Conservation (phyloP, 2,888 invertebrate genomes). For the Melanostoma mellinum region DNA sequence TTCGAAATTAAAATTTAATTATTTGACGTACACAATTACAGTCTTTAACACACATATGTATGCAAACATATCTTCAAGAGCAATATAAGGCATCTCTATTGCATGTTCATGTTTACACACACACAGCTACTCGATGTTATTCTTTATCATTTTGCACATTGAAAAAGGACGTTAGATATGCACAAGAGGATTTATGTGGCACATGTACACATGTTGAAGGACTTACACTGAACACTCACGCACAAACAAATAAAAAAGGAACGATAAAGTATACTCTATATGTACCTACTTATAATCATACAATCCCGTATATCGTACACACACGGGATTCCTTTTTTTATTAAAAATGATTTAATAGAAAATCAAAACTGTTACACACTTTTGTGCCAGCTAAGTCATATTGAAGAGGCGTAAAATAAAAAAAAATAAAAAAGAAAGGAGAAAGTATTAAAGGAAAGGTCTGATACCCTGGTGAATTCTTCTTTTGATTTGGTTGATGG, state of each 20-base stretch:
- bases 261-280: not conserved
- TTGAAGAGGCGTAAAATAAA: not conserved
- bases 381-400: not conserved
- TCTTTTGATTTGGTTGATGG: conserved; percentile 66
- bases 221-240: conserved; percentile 30
- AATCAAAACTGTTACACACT: conserved; percentile 61
- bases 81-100: not conserved
- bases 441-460: conserved; percentile 9
- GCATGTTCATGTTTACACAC: not conserved
- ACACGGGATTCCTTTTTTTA: conserved; percentile 46
- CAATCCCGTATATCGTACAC: conserved; percentile 1
- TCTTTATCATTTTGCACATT: conserved; percentile 27
- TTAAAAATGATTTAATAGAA: conserved; percentile 69
- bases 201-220: conserved; percentile 60
- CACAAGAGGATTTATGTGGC: conserved; percentile 57
- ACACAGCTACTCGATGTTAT: conserved; percentile 33
- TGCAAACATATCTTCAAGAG: not conserved
- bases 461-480: conserved; percentile 45
- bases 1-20: conserved; percentile 42
- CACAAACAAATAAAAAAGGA: not conserved
- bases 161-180: conserved; percentile 47
- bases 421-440: no score
- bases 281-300: not conserved
- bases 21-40: conserved; percentile 21
- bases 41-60: not conserved